Evolutionary conservation across 2,113 vertebrate species (phyloP).

Genomic region (Dasypus novemcinctus): DNA sequence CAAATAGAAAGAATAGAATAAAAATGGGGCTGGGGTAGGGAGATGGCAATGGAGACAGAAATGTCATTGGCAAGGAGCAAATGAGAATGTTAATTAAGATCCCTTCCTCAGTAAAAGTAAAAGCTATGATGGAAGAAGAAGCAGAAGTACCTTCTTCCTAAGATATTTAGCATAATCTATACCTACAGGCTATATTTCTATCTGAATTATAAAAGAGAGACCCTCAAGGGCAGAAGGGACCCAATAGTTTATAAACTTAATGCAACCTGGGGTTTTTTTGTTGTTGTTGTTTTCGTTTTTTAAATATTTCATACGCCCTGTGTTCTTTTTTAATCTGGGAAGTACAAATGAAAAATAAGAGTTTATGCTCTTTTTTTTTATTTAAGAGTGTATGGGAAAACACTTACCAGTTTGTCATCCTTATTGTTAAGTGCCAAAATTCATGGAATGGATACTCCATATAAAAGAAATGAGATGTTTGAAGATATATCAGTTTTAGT

Average conservation of each 20-base stretch:
- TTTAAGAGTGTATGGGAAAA: not conserved
- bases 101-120: not conserved
- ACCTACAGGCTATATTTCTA: no score
- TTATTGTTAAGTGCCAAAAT: not conserved
- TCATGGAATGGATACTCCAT: not conserved
- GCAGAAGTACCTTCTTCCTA: not conserved
- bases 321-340: not conserved
- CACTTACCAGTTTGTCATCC: not conserved
- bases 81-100: not conserved
- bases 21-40: not conserved
- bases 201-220: not conserved
- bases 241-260: not conserved
- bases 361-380: slow-evolving; percentile 16
- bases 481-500: not conserved
- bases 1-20: not conserved
- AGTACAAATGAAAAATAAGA: not conserved
- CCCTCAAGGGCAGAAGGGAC: slow-evolving; percentile 8
- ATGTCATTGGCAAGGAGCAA: not conserved
- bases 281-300: no score
- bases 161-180: not conserved
- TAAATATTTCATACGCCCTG: not conserved
- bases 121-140: not conserved
- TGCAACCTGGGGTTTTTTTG: no score
- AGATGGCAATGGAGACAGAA: not conserved
- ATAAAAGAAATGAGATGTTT: not conserved